These are phyloP conservation scores for Dasysyrphus albostriatus DNA, from an alignment of 2,888 invertebrate species.

Conservation along the genomic window DNA sequence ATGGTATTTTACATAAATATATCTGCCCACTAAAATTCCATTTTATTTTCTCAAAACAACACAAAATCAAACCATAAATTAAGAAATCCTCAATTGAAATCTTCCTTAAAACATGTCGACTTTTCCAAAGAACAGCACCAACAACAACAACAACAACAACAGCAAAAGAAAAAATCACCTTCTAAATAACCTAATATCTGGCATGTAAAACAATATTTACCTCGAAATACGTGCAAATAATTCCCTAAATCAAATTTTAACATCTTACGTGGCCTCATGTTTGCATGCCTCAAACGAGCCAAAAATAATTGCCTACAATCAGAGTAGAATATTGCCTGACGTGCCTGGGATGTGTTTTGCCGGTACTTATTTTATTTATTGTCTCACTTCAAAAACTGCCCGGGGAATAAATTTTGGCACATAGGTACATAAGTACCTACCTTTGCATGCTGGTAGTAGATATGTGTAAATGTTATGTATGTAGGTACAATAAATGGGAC, in stretches of 20 bases:
- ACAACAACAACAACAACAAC: not conserved
- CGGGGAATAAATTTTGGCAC: conserved; percentile 21
- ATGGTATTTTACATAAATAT: too few species aligned
- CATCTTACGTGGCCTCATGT: conserved; percentile 40
- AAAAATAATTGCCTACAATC: conserved; percentile 33
- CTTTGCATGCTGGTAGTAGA: not conserved
- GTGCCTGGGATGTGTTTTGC: conserved; percentile 21
- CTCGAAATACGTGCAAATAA: conserved; percentile 40
- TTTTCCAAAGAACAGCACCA: too few species aligned
- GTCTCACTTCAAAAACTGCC: conserved; percentile 38
- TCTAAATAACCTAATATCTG: conserved; percentile 21
- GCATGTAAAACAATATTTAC: conserved; percentile 35
- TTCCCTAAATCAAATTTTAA: conserved; percentile 42
- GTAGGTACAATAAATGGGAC: not conserved
- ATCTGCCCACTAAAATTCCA: too few species aligned
- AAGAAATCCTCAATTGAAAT: conserved; percentile 19
- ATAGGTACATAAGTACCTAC: not conserved
- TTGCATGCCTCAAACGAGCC: conserved; percentile 25
- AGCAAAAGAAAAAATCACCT: not conserved
- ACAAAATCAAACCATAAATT: conserved; percentile 17
- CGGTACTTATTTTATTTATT: conserved; percentile 20
- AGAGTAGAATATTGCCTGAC: conserved; percentile 33
- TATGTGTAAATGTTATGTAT: too few species aligned
- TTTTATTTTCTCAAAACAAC: not conserved
- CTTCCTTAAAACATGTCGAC: conserved; percentile 1